Base-by-base conservation (phyloP, 2,797 vertebrate genomes). In the Adrianichthys oophorus region DNA sequence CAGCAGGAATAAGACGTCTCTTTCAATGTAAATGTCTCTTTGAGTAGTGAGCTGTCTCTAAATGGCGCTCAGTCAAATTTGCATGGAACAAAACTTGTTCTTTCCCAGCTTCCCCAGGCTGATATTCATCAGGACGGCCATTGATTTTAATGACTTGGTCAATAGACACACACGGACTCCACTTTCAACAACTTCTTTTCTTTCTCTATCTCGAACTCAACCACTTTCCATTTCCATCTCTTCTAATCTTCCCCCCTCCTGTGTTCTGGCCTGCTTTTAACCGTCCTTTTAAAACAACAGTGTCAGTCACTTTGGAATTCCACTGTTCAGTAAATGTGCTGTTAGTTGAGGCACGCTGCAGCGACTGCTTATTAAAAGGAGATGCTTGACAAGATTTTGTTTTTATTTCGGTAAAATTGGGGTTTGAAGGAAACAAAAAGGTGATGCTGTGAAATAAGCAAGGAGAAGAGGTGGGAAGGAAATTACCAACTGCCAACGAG, bases 141-240 rank as follows among this genome's bases (percentile, higher is more conserved):
- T 83, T 48, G 82, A 88, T 87, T 87, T 84, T 62, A 89, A 85
- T 69, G 79, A 85, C 73, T 83, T 42, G 64, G 76, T 85, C 88
- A 85, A 85, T 73, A 87, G 74, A 83, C 80, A 81, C 78, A 77
- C 70, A 60, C 55, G 4, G 50, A 62, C 65, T 72, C 66, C 1
- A 15, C 74, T 76, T 71, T 58, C 65, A 70, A 73, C 73, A 65
- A 68, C 72, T 50, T 61, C 44, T 64, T 54, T 59, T 48, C 47
- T 52, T 69, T 79, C 62, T 48, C 51, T 63, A 67, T 62, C 59
- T 64, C 55, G 48, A 37, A 10, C 29, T 43, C 41, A 52, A 21
- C 12, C 49, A 40, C 75, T 59, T 52, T 60, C 52, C 53, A 47
- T 23, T 41, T 58, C 44, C 1, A n/a, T 32, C 54, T 63, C 64